Percentiles rank a stretch among this genome's conserved stretches.
Evolutionary conservation across 92 coral and sea anemone species (phyloP).

Genomic region (Heliopora coerulea): DNA sequence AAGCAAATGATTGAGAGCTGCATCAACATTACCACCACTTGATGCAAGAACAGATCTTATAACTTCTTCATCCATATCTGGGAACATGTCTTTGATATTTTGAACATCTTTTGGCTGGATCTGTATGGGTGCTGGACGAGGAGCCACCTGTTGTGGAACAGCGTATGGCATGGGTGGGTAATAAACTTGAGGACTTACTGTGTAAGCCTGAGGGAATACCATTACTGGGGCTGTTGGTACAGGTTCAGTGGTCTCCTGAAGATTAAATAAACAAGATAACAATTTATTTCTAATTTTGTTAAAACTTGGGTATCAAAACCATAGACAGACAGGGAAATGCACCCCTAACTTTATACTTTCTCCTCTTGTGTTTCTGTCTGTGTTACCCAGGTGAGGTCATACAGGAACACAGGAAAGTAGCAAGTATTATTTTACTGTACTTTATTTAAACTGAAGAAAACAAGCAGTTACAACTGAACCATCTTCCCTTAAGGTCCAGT

Average conservation of each 20-base stretch:
- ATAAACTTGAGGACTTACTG: constrained; percentile 67
- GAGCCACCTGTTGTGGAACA: constrained; percentile 61
- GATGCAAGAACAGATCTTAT: constrained; percentile 90
- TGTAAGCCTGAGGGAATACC: constrained; percentile 87
- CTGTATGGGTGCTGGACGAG: constrained; percentile 38
- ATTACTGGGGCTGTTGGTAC: constrained; percentile 73
- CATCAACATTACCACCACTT: constrained; percentile 77
- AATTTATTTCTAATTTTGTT: constrained; percentile 36
- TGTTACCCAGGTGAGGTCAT: too few species aligned
- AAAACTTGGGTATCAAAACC: too few species aligned
- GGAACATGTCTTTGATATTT: constrained; percentile 95
- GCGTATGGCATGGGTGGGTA: constrained; percentile 73
- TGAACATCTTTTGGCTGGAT: constrained; percentile 62
- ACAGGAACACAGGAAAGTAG: too few species aligned
- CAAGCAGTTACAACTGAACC: too few species aligned
- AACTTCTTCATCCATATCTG: constrained; percentile 90
- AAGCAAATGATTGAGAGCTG: constrained; percentile 80
- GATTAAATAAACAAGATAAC: not conserved
- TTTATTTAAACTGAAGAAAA: too few species aligned
- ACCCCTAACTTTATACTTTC: too few species aligned
- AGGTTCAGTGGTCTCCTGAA: constrained; percentile 62
- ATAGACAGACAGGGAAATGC: too few species aligned
- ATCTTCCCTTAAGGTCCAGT: too few species aligned
- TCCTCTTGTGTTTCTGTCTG: too few species aligned
- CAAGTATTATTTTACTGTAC: too few species aligned